Evolutionary conservation across 2,113 vertebrate species (phyloP).

Genomic region (Crotalus tigris): DNA sequence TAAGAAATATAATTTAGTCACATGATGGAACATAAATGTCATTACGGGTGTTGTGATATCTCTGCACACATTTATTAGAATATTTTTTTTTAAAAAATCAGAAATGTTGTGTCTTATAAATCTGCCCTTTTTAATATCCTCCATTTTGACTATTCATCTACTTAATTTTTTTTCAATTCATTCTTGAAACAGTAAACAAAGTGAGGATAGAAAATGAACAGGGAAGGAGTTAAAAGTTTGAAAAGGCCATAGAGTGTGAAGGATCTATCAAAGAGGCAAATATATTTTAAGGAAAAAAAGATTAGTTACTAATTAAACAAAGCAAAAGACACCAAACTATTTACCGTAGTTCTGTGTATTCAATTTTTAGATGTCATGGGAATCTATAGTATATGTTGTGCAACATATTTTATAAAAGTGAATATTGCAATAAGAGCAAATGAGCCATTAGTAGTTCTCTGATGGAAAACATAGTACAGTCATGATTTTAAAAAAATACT

Average conservation of each 20-base stretch:
- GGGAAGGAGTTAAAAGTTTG: neutral
- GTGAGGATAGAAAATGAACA: neutral
- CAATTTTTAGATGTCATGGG: neutral
- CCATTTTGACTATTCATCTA: neutral
- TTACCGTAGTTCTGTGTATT: neutral
- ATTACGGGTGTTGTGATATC: neutral
- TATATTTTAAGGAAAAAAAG: neutral
- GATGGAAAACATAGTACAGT: neutral
- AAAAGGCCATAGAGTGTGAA: neutral
- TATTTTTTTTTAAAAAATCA: neutral
- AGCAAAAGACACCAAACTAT: neutral
- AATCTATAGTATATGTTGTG: neutral
- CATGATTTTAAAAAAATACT: neutral
- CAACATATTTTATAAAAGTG: neutral
- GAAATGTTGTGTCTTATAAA: neutral
- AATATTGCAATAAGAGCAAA: neutral
- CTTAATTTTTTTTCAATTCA: neutral
- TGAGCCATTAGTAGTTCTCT: neutral
- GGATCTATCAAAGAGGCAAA: neutral
- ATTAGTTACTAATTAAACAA: neutral
- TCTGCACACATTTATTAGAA: neutral
- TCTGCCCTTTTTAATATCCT: neutral
- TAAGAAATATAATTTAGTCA: neutral
- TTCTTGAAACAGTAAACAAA: neutral
- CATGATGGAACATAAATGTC: neutral